Conservation (phyloP, 1,140 invertebrate species). For the Drosophila saltans region DNA sequence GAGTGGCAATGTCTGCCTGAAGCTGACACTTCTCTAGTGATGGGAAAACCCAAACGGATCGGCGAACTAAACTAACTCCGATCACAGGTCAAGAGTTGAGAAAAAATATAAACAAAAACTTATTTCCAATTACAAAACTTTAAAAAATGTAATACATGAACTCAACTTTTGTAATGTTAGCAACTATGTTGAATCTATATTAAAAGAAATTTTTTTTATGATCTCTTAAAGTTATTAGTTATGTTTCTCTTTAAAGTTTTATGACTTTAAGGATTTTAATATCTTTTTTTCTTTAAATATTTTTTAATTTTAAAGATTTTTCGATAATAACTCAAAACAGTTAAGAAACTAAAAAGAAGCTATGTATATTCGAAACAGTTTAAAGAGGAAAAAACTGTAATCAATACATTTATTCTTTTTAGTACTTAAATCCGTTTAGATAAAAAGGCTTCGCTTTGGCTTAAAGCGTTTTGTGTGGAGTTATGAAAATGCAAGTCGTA, state of each 20-base stretch:
- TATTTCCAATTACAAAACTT: neutral
- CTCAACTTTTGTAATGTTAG: too few relatives aligned
- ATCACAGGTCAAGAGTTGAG: neutral
- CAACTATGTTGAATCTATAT: too few relatives aligned
- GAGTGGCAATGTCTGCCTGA: conserved; percentile 30
- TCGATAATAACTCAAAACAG: neutral
- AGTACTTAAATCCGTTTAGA: too few relatives aligned
- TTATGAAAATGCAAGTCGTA: neutral
- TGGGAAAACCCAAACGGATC: conserved; percentile 2
- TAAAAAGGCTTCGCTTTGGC: neutral
- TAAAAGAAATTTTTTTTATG: neutral
- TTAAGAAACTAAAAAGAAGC: neutral
- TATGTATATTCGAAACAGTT: neutral
- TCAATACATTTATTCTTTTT: too few relatives aligned
- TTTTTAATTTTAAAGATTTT: neutral
- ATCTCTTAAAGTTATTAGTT: neutral
- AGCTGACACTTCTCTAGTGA: conserved; percentile 18
- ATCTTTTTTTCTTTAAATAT: neutral
- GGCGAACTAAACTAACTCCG: neutral
- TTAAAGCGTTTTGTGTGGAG: neutral
- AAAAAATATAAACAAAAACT: neutral
- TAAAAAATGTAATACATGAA: too few relatives aligned
- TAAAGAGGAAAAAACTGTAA: neutral
- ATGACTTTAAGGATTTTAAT: too few relatives aligned
- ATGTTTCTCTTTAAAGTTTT: too few relatives aligned